A percentile compares a stretch with the other conserved stretches of the same genome.
phyloP scores from a whole-genome alignment of 1,140 invertebrate genomes.

The Macrobrachium rosenbergii region DNA sequence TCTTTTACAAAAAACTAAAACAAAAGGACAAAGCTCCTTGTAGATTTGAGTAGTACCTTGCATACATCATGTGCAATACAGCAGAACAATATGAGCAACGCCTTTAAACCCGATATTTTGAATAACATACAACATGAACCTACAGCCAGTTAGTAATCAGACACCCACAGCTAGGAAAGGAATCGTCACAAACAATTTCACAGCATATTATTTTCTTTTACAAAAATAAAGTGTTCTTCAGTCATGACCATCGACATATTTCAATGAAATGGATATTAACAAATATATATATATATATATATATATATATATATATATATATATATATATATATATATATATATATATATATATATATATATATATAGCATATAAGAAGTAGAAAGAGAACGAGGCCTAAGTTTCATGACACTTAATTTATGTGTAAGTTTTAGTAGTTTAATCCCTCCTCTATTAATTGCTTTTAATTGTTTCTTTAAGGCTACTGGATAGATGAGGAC shows the following conservation, averaged over 20 bases:
- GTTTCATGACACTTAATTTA: too few relatives aligned
- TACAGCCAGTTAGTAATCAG: not conserved
- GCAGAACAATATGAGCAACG: not conserved
- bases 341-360: constrained; percentile 55
- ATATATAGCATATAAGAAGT: constrained; percentile 49
- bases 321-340: constrained; percentile 22
- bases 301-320: constrained; percentile 46
- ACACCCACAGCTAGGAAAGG: too few relatives aligned
- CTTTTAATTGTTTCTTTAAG: too few relatives aligned
- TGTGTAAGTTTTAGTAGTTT: too few relatives aligned
- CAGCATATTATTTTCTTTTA: not conserved
- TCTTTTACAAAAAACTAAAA: not conserved
- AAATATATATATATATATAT: constrained; percentile 62
- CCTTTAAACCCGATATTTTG: not conserved
- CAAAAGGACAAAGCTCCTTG: too few relatives aligned
- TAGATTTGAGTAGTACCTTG: too few relatives aligned
- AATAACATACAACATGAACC: not conserved
- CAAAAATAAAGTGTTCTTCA: not conserved
- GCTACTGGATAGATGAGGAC: too few relatives aligned
- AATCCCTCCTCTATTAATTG: too few relatives aligned
- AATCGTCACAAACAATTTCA: too few relatives aligned
- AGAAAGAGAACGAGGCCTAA: not conserved
- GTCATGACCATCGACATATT: not conserved
- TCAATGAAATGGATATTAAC: constrained; percentile 11
- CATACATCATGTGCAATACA: not conserved